These are phyloP conservation scores for Heliornis fulica DNA, from an alignment of 2,113 vertebrate genomes.

Conservation along the genomic window DNA sequence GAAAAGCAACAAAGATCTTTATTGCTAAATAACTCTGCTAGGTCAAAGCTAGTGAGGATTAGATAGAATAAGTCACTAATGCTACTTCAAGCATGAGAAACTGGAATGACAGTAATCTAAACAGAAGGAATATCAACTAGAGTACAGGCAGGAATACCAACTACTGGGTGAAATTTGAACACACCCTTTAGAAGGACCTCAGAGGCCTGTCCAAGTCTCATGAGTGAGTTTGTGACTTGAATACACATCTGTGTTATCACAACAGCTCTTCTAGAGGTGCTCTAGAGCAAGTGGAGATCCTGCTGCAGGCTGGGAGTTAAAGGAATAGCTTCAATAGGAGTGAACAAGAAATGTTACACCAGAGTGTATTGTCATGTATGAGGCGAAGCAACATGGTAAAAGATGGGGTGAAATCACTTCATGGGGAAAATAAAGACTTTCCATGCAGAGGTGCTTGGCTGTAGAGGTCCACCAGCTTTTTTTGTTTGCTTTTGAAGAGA, in stretches of 20 bases:
- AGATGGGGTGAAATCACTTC: neutral
- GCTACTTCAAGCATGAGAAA: neutral
- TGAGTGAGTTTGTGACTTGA: accelerated
- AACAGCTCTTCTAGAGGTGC: neutral
- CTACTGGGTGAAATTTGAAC: neutral
- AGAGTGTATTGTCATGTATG: neutral
- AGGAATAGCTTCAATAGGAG: neutral
- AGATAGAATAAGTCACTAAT: neutral
- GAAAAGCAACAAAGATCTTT: neutral
- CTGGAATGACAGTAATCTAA: neutral
- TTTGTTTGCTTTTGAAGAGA: neutral
- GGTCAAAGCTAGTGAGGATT: neutral
- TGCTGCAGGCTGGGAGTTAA: neutral
- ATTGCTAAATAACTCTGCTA: neutral
- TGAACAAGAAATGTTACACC: neutral
- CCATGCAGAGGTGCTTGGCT: neutral
- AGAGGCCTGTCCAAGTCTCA: neutral
- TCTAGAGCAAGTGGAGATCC: neutral
- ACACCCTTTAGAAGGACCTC: neutral
- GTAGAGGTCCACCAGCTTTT: neutral
- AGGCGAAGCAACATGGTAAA: neutral
- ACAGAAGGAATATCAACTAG: neutral
- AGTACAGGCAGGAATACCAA: neutral
- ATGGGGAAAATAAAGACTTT: neutral
- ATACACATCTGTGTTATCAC: neutral